Evolutionary conservation across 1,140 invertebrate genomes (phyloP), one percentile per base, ranked within the genome.

Genomic region (Lepidurus packardi): DNA sequence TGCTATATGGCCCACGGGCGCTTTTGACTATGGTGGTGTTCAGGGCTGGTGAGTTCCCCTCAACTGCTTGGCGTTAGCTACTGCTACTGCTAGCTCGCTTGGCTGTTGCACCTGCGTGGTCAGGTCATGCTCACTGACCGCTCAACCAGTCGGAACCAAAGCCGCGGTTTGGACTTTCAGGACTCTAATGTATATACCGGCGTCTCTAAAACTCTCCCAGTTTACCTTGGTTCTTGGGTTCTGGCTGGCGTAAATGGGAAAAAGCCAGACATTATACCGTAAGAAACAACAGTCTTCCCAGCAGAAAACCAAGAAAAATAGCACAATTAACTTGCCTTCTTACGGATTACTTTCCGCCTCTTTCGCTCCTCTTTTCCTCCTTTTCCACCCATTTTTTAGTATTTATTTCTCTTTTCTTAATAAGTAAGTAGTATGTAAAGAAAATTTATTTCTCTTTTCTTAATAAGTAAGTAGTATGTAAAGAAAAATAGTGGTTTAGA

Each of bases 191-290:
- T 34, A 4, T 34, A 34, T 34, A 34, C 34, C 34, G 34, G 34
- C 34, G 34, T 34, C 34, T 34, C n/a, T 13, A 65, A n/a, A 21
- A n/a, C 6, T 13, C 16, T 65, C 21, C 21, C 53, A 65, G 53
- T 65, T 65, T 13, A 21, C 53, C 21, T 65, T 13, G 53, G 53
- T 21, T 65, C 4, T 7, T 65, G 53, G n/a, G 45, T 34, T 34
- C 34, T 34, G 53, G 53, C 53, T 65, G 53, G 53, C 21, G 53
- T 65, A 65, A 65, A 65, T 9, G 53, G 53, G 53, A 65, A 65
- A 65, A 65, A 65, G 53, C 53, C 53, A 65, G 53, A 65, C 53
- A 65, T 65, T 65, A 65, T 65, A 65, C 53, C 53, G 53, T 65
- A 65, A 65, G 53, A 65, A 21, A 65, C 16, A 65, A 65, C 53